Conservation (phyloP, 2,888 invertebrate genomes). For the Encarsia formosa region DNA sequence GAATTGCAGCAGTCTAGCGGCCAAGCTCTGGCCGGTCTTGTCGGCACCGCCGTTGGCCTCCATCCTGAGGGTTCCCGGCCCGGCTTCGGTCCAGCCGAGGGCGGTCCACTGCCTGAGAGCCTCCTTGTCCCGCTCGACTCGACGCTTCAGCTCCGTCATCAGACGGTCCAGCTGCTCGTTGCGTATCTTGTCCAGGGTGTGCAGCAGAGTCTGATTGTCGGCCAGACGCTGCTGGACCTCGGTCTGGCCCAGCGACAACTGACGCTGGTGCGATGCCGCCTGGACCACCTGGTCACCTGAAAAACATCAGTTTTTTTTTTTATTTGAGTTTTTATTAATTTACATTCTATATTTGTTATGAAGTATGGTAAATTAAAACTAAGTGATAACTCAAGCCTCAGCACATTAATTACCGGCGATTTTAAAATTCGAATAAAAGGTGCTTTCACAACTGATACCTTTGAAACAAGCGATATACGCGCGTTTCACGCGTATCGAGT, state of each 20-base stretch:
- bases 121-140: slow-evolving; percentile 89
- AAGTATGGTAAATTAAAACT: no score
- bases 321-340: no score
- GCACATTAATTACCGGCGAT: no score
- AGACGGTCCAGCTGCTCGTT: slow-evolving; percentile 71
- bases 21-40: slow-evolving; percentile 54
- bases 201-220: slow-evolving; percentile 85
- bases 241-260: slow-evolving; percentile 75
- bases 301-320: no score
- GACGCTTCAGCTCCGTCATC: slow-evolving; percentile 66
- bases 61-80: slow-evolving; percentile 9
- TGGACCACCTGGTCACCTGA: no score
- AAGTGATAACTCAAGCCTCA: no score
- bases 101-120: slow-evolving; percentile 67
- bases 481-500: no score
- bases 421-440: no score
- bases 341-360: no score
- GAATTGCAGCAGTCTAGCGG: slow-evolving; percentile 70
- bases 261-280: slow-evolving; percentile 77
- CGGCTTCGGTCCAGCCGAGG: slow-evolving; percentile 49
- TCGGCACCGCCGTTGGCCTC: slow-evolving; percentile 49
- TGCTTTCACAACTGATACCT: no score
- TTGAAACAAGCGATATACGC: no score
- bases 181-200: slow-evolving; percentile 69
- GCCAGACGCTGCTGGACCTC: slow-evolving; percentile 88